phyloP scores from a whole-genome alignment of 1,140 invertebrate species.

The Brachionus plicatilis region DNA sequence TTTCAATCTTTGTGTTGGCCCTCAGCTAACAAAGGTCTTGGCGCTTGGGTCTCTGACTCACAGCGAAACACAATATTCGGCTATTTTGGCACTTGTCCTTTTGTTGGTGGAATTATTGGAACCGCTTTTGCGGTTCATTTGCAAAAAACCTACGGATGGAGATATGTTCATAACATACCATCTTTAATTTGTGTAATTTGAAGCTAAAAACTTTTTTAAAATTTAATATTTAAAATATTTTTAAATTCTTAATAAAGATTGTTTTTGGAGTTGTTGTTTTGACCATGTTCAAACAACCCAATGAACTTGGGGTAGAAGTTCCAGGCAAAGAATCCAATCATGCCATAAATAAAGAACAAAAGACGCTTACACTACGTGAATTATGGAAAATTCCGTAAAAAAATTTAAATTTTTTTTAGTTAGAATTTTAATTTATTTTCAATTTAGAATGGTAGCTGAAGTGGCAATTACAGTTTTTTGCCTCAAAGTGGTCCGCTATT shows the following conservation, averaged over 20 bases:
- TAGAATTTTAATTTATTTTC: slow-evolving; percentile 34
- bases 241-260: slow-evolving; percentile 43
- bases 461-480: slow-evolving; percentile 58
- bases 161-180: slow-evolving; percentile 53
- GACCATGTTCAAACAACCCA: slow-evolving; percentile 50
- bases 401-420: not conserved
- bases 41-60: slow-evolving; percentile 57
- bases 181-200: slow-evolving; percentile 50
- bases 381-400: not conserved
- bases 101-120: slow-evolving; percentile 58
- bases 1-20: slow-evolving; percentile 57
- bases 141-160: slow-evolving; percentile 57
- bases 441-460: slow-evolving; percentile 55
- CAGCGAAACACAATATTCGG: slow-evolving; percentile 58
- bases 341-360: not conserved
- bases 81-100: slow-evolving; percentile 58
- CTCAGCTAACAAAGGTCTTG: slow-evolving; percentile 55
- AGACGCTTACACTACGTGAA: not conserved
- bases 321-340: slow-evolving; percentile 48
- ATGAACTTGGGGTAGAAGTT: slow-evolving; percentile 51
- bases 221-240: not conserved
- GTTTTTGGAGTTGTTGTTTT: slow-evolving; percentile 52
- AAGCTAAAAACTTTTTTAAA: not conserved
- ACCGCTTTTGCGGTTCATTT: slow-evolving; percentile 58
- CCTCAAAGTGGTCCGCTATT: slow-evolving; percentile 59